Evolutionary conservation across 2,113 vertebrate species (phyloP).

Genomic region (Gallinago undulata): DNA sequence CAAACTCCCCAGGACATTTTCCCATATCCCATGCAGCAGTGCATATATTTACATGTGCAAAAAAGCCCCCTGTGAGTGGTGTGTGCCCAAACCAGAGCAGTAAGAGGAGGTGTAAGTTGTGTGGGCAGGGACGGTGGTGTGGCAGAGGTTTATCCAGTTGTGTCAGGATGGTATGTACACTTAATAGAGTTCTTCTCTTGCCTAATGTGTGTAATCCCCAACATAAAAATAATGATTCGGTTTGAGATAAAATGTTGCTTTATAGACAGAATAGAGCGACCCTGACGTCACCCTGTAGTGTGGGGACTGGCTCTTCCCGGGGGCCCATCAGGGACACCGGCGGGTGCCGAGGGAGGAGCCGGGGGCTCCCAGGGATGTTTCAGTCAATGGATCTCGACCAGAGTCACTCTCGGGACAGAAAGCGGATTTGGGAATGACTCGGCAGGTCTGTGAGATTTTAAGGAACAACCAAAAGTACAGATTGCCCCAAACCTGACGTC

Average conservation of each 20-base stretch:
- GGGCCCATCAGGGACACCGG: neutral
- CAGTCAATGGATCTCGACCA: neutral
- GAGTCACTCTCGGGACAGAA: neutral
- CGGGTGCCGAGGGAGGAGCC: neutral
- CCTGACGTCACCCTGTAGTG: accelerated
- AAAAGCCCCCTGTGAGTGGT: neutral
- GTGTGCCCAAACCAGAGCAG: neutral
- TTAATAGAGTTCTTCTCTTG: neutral
- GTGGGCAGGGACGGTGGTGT: neutral
- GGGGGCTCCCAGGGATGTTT: accelerated
- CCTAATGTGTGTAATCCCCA: neutral
- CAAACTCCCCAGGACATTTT: neutral
- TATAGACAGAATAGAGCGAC: neutral
- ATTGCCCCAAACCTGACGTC: neutral
- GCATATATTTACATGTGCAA: too few species aligned
- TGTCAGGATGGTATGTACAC: neutral
- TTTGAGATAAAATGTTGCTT: neutral
- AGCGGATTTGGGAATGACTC: neutral
- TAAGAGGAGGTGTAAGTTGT: neutral
- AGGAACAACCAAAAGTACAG: neutral
- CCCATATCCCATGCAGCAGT: neutral
- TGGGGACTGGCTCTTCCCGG: neutral
- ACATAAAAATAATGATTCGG: neutral
- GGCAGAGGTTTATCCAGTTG: neutral
- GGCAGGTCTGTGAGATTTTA: neutral